Conservation (phyloP, 2,797 vertebrate species). For the Smutsia gigantea region DNA sequence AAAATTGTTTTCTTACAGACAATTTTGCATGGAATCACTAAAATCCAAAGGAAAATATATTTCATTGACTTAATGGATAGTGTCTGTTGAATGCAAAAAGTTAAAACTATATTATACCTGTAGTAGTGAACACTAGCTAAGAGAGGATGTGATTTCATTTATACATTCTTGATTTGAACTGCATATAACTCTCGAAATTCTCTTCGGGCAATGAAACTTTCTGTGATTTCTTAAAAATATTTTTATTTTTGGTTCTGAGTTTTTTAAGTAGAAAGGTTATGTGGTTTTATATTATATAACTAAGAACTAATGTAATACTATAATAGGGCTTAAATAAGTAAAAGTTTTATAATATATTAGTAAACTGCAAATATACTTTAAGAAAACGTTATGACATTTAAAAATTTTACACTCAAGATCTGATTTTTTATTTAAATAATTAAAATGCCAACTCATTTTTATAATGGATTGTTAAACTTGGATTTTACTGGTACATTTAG, state of each 20-base stretch:
- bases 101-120: conserved; percentile 9
- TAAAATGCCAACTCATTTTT: not conserved
- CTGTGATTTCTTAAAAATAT: not conserved
- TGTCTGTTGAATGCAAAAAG: not conserved
- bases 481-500: not conserved
- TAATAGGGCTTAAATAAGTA: not conserved
- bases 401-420: not conserved
- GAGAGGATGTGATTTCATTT: not conserved
- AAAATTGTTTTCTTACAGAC: not conserved
- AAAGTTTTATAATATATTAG: not conserved
- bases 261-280: not conserved
- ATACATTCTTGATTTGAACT: conserved; percentile 4
- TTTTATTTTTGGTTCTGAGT: not conserved
- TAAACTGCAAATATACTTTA: not conserved
- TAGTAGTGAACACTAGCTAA: not conserved
- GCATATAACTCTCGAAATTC: not conserved
- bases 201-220: not conserved
- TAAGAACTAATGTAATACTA: not conserved
- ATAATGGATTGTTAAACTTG: not conserved
- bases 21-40: not conserved
- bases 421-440: not conserved
- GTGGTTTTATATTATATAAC: not conserved
- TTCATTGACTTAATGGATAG: not conserved
- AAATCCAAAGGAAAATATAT: not conserved
- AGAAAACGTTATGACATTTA: not conserved